Evolutionary conservation across 2,888 invertebrate species (phyloP).

Genomic region (Atrina japonica): DNA sequence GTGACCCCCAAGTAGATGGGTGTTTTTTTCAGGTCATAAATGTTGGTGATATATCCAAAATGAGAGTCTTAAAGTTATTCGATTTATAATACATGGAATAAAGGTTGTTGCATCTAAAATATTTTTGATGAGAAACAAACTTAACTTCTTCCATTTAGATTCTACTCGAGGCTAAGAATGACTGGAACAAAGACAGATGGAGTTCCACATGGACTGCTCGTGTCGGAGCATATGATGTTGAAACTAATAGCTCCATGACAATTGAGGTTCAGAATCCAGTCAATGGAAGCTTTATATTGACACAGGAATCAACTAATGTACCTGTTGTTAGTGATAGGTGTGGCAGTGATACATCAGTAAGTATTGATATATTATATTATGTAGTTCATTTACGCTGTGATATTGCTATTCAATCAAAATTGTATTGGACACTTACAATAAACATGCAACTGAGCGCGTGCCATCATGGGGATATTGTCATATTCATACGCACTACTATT

Average conservation of each 20-base stretch:
- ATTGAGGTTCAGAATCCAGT: conserved; percentile 7
- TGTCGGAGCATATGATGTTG: conserved; percentile 50
- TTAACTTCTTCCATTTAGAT: conserved; percentile 15
- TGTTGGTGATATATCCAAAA: too few species aligned
- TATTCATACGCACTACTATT: too few species aligned
- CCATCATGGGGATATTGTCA: background rate
- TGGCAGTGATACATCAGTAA: background rate
- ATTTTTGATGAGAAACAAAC: too few species aligned
- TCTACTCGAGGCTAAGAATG: conserved; percentile 43
- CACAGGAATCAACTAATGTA: background rate
- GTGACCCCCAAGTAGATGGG: too few species aligned
- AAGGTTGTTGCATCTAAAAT: too few species aligned
- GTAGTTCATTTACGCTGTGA: background rate
- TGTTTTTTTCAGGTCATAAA: too few species aligned
- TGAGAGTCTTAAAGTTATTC: too few species aligned
- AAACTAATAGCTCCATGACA: conserved; percentile 8
- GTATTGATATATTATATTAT: background rate
- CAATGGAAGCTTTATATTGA: conserved; percentile 16
- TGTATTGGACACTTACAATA: background rate
- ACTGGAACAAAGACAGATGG: conserved; percentile 25
- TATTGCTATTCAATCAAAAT: too few species aligned
- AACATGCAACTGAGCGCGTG: background rate
- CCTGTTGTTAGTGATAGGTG: conserved; percentile 18
- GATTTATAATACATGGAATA: too few species aligned
- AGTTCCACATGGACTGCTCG: conserved; percentile 28